Percentiles rank a stretch among this genome's conserved stretches.
phyloP scores from a whole-genome alignment of 2,113 vertebrate genomes.

The Sylvietta virens region DNA sequence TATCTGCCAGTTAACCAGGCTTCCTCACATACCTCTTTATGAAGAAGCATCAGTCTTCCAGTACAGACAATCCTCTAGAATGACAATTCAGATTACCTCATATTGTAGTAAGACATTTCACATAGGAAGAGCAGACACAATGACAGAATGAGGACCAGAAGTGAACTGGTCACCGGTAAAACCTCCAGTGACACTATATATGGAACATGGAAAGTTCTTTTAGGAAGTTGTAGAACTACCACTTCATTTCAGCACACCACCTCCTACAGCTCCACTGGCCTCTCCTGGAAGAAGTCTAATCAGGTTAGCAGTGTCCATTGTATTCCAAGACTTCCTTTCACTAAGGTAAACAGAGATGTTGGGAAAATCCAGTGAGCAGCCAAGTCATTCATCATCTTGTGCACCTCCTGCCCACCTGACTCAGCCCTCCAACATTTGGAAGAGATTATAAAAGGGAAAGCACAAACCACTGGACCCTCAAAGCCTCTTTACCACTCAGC shows the following conservation, averaged over 20 bases:
- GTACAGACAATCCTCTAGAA: not conserved
- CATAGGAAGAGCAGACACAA: not conserved
- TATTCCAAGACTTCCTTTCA: not conserved
- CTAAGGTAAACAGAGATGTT: not conserved
- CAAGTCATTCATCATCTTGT: not conserved
- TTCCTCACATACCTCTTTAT: not conserved
- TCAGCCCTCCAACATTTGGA: not conserved
- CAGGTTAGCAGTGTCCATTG: not conserved
- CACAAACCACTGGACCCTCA: not conserved
- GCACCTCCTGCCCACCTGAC: not conserved
- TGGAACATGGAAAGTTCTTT: not conserved
- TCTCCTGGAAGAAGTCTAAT: not conserved
- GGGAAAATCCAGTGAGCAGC: not conserved
- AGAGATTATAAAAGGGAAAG: not conserved
- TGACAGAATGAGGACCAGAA: not conserved
- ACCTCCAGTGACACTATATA: not conserved
- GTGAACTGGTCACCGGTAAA: not conserved
- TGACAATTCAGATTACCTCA: not conserved
- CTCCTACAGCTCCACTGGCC: not conserved
- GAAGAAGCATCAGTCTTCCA: not conserved
- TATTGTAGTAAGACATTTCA: not conserved
- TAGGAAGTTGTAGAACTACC: not conserved
- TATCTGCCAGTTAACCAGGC: not conserved
- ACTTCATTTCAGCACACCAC: not conserved
- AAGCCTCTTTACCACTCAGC: not conserved